Percentiles rank a stretch among this genome's conserved stretches.
Conservation (phyloP, 2,888 invertebrate species). For the Ophion costatus region DNA sequence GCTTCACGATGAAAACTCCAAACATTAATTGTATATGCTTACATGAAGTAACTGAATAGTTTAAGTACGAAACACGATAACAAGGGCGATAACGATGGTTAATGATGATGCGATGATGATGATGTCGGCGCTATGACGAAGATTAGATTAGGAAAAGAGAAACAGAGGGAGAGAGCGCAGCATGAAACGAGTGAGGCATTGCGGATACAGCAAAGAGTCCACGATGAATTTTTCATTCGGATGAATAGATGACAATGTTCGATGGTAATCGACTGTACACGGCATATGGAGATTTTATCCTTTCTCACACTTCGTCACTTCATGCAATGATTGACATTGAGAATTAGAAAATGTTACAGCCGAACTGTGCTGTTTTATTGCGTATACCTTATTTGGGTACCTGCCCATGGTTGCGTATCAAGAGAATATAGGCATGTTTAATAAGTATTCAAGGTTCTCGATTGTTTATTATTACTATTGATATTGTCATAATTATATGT, state of each 20-base stretch:
- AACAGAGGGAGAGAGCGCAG: background rate
- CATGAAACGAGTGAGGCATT: conserved; percentile 17
- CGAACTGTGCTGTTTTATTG: conserved; percentile 67
- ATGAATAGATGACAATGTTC: conserved; percentile 46
- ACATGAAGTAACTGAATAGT: conserved; percentile 59
- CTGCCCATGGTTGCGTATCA: conserved; percentile 78
- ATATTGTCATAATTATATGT: background rate
- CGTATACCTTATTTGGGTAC: conserved; percentile 77
- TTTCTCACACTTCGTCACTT: conserved; percentile 38
- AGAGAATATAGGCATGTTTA: conserved; percentile 73
- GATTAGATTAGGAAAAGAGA: conserved; percentile 37
- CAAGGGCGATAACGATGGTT: conserved; percentile 47
- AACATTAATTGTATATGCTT: conserved; percentile 52
- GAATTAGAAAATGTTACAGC: conserved; percentile 67
- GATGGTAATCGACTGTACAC: conserved; percentile 35
- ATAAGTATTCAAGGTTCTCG: conserved; percentile 46
- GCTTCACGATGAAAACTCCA: conserved; percentile 48
- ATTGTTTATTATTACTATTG: conserved; percentile 23
- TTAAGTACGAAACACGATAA: conserved; percentile 61
- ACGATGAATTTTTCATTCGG: conserved; percentile 49
- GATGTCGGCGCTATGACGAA: conserved; percentile 40
- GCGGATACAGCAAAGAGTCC: conserved; percentile 29
- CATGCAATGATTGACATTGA: conserved; percentile 73
- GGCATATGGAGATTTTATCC: conserved; percentile 19
- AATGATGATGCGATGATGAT: conserved; percentile 56